Evolutionary conservation across 2,113 vertebrate genomes (phyloP).

Genomic region (Vidua macroura): DNA sequence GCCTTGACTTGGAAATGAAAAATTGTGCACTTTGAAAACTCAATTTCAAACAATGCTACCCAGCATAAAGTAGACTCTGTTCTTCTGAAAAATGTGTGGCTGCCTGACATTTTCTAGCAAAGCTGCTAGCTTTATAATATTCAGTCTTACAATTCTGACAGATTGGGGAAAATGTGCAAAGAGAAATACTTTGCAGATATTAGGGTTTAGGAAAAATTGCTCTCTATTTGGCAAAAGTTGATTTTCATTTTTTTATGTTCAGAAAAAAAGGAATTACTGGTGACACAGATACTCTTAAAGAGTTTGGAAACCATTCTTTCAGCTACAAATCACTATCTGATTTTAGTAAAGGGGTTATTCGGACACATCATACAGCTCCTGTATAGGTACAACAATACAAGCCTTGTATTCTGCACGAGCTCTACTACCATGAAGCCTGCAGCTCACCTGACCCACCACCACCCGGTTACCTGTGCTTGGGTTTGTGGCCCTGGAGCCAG

Average conservation of each 20-base stretch:
- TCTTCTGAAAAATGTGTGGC: constrained; percentile 22
- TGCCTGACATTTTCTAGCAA: constrained; percentile 34
- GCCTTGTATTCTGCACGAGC: not conserved
- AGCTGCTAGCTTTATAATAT: constrained; percentile 18
- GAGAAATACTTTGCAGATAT: not conserved
- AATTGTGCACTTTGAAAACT: not conserved
- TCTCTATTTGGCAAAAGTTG: not conserved
- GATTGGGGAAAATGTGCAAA: not conserved
- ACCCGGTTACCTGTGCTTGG: not conserved
- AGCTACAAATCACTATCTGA: not conserved
- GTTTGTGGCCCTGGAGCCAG: not conserved
- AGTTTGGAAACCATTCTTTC: not conserved
- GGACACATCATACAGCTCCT: not conserved
- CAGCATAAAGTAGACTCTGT: constrained; percentile 8
- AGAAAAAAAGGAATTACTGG: not conserved
- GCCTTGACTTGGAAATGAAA: constrained; percentile 32
- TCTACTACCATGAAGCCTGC: not conserved
- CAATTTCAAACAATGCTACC: constrained; percentile 38
- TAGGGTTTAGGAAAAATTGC: not conserved
- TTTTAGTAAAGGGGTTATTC: not conserved
- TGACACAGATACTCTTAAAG: not conserved
- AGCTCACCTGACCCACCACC: not conserved
- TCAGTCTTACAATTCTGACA: not conserved
- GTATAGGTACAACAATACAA: not conserved
- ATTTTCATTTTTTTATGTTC: not conserved